Conservation (phyloP, 1,140 invertebrate species). For the Macrocentrus cingulum region DNA sequence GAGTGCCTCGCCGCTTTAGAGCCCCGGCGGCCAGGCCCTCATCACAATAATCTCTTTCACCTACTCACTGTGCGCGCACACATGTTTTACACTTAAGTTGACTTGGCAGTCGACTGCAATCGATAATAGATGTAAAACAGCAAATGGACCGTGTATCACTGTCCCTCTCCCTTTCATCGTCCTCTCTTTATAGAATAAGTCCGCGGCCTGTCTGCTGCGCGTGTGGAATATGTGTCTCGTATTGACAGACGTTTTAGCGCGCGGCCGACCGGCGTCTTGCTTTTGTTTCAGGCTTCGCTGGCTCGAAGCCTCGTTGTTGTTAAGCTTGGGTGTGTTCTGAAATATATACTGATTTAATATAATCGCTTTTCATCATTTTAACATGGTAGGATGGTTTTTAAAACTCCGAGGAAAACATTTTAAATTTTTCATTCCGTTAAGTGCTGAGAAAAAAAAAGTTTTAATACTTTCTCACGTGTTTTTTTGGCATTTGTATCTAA, state of each 20-base stretch:
- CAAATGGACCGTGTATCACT: constrained; percentile 26
- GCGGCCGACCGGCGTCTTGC: constrained; percentile 3
- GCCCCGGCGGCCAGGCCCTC: constrained; percentile 20
- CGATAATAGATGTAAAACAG: constrained; percentile 26
- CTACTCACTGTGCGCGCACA: constrained; percentile 6
- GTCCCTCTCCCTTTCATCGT: constrained; percentile 2
- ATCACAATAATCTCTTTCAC: constrained; percentile 25
- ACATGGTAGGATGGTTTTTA: no score
- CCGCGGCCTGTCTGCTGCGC: background rate
- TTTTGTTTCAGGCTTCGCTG: constrained; percentile 18
- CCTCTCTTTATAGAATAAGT: background rate
- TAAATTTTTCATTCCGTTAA: no score
- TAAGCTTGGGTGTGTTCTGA: no score
- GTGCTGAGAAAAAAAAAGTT: no score
- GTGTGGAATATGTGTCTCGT: no score
- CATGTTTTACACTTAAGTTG: constrained; percentile 22
- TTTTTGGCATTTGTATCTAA: no score
- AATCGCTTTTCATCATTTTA: no score
- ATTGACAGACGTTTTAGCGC: constrained; percentile 20
- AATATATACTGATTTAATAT: no score
- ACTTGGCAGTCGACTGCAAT: constrained; percentile 12
- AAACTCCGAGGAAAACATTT: no score
- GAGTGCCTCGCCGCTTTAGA: constrained; percentile 27
- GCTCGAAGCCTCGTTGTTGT: constrained; percentile 21
- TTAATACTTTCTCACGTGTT: no score